Evolutionary conservation across 2,797 vertebrate species (phyloP), one percentile per base, ranked within the genome.

Genomic region (Karalla daura): DNA sequence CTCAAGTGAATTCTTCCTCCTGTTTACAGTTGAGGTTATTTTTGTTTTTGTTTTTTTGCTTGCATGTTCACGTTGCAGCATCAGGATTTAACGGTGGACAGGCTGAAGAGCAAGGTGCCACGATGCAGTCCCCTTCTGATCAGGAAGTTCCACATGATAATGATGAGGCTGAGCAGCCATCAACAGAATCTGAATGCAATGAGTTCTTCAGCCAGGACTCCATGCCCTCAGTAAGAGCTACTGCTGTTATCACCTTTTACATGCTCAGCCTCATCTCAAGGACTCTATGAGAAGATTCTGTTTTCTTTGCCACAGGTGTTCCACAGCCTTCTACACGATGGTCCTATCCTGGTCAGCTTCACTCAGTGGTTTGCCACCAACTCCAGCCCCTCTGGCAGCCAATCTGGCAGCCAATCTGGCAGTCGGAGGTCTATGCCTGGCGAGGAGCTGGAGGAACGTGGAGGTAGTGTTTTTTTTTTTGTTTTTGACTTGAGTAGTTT

Each of bases 201-300:
- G 98, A 99, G 68, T 98, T 98, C 89, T 99, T 98, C 92, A 99
- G 92, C 98, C 98, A 51, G 96, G 95, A 55, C 86, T 99, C n/a
- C n/a, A n/a, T n/a, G 92, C 97, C 97, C 74, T 99, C 96, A 88
- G 98, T 99, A 94, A 99, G 98, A 91, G 74, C 53, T 71, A n/a
- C n/a, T n/a, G n/a, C n/a, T n/a, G n/a, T n/a, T n/a, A n/a, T n/a
- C n/a, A n/a, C n/a, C n/a, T n/a, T n/a, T n/a, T n/a, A n/a, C n/a
- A n/a, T n/a, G n/a, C n/a, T n/a, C n/a, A n/a, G n/a, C n/a, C n/a
- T n/a, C n/a, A n/a, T n/a, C n/a, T n/a, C n/a, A n/a, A n/a, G n/a
- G n/a, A n/a, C n/a, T n/a, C n/a, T n/a, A n/a, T n/a, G n/a, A n/a
- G n/a, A n/a, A n/a, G n/a, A n/a, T n/a, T n/a, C n/a, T n/a, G 23